Conservation (phyloP, 2,113 vertebrate genomes). For the Aldabrachelys gigantea region DNA sequence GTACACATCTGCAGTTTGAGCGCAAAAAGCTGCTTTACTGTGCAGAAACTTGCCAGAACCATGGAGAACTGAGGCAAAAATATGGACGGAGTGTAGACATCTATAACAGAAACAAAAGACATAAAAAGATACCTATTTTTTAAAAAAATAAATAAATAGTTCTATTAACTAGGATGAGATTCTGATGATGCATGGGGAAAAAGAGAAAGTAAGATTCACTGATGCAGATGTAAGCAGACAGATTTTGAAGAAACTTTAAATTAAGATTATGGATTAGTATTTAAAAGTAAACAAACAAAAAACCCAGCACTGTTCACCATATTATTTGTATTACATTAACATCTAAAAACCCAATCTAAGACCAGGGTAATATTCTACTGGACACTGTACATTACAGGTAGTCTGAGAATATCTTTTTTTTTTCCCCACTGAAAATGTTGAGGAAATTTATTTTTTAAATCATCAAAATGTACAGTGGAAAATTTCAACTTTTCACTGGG, state of each 20-base stretch:
- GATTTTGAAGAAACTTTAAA: constrained; percentile 39
- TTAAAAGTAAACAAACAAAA: constrained; percentile 48
- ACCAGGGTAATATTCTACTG: constrained; percentile 7
- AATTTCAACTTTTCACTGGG: constrained; percentile 17
- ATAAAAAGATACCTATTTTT: neutral
- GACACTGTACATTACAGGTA: constrained; percentile 25
- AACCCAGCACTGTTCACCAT: constrained; percentile 47
- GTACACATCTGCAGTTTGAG: too few species aligned
- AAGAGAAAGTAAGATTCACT: neutral
- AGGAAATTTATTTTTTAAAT: neutral
- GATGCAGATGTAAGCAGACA: neutral
- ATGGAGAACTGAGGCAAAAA: neutral
- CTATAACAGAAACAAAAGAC: neutral
- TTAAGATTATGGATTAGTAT: constrained; percentile 49
- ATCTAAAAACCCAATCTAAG: constrained; percentile 36
- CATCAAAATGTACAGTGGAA: constrained; percentile 9
- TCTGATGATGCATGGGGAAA: neutral
- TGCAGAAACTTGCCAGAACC: neutral
- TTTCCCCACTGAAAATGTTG: neutral
- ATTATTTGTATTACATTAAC: constrained; percentile 53
- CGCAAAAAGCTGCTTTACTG: too few species aligned
- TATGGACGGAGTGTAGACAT: neutral
- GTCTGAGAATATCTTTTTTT: constrained; percentile 13
- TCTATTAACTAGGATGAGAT: neutral
- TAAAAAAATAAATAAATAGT: neutral